Conservation (phyloP, 2,888 invertebrate species). For the Trichopoda pennipes region DNA sequence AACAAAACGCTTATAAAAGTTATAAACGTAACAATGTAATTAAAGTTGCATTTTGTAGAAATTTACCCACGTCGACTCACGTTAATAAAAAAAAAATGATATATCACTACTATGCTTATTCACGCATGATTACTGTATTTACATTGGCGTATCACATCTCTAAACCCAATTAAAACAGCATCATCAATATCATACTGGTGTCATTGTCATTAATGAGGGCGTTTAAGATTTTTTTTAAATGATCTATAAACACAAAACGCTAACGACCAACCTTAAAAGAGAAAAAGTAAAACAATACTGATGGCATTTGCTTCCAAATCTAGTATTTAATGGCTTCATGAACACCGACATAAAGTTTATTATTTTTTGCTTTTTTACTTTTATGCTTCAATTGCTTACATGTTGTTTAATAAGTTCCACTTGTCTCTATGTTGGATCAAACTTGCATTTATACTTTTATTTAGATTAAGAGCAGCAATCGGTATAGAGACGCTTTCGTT, state of each 20-base stretch:
- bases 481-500: no score
- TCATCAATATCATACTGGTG: background rate
- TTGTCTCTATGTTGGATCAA: background rate
- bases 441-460: background rate
- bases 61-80: background rate
- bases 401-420: background rate
- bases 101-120: no score
- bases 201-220: slow-evolving; percentile 9
- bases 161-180: background rate
- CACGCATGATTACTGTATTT: no score
- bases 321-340: background rate
- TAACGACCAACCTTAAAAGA: slow-evolving; percentile 20
- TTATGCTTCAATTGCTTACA: background rate
- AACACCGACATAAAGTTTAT: background rate
- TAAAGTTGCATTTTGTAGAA: no score
- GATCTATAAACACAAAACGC: slow-evolving; percentile 48
- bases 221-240: slow-evolving; percentile 34
- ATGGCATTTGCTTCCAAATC: background rate
- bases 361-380: background rate
- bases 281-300: background rate
- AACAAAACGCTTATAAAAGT: no score
- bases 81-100: no score
- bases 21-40: no score
- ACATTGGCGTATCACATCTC: no score
- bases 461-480: no score